Base-by-base conservation (phyloP, 1,140 invertebrate genomes). In the Macrocentrus cingulum region DNA sequence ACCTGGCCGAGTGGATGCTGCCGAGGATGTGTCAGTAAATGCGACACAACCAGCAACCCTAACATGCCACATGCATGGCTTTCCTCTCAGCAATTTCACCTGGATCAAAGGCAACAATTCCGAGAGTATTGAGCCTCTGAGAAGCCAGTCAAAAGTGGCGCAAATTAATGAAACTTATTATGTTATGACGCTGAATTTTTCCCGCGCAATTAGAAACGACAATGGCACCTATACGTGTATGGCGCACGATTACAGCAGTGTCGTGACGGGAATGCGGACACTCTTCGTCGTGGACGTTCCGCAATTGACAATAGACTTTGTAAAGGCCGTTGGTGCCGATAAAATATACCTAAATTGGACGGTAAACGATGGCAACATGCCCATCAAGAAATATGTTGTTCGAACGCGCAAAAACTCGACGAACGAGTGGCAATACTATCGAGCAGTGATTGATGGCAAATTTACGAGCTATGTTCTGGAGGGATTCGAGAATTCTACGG, bases 291-390 rank as follows among this genome's bases (percentile, higher is more conserved):
- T 86, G 65, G 88, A 90, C 62, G 81, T 83, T 60, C 91, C 91
- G 2, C 83, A 85, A 68, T 82, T 92, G 0, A 82, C 80, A 48
- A 84, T 92, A 55, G 87, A 90, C 67, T 86, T 84, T 50, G 84
- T 89, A 1, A 91, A 89, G 72, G 84, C 88, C 0, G 88, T 93
- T 4, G 89, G 88, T 19, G 83, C 84, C 9, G 81, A 82, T 9
- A 85, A 87, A 71, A 86, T 94, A 42, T 94, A 84, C 70, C 66
- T 92, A 0, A 92, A 92, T 72, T 94, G 91, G 91, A 92, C 91
- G 0, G 78, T 91, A 0, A 84, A 87, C 50, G 84, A 89, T 56
- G 89, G 89, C 59, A 92, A 93, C 69, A 84, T 85, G 39, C 85
- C 86, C 0, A 82, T 91, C 16, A 78, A 81, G 56, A 75, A 81